Percentiles rank a stretch among this genome's conserved stretches.
Evolutionary conservation across 2,113 vertebrate genomes (phyloP).

Genomic region (Sitta europaea): DNA sequence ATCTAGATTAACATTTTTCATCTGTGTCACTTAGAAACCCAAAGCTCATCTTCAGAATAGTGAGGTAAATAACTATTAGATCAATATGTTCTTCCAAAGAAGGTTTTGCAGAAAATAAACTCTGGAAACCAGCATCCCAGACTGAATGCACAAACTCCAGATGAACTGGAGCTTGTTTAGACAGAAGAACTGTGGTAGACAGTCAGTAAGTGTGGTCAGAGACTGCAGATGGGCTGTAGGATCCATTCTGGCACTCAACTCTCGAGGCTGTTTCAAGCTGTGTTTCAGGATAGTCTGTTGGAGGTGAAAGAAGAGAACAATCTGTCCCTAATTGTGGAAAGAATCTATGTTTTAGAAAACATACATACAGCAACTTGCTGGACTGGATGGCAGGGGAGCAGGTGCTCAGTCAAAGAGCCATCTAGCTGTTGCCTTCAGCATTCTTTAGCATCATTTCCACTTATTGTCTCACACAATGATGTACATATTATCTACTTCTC

Average conservation of each 20-base stretch:
- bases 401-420: neutral
- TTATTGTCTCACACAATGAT: neutral
- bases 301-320: neutral
- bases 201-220: neutral
- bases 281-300: neutral
- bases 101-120: neutral
- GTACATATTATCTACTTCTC: neutral
- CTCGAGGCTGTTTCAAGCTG: neutral
- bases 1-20: neutral
- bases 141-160: neutral
- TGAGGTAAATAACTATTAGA: neutral
- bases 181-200: neutral
- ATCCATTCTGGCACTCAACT: neutral
- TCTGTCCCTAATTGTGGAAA: neutral
- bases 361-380: neutral
- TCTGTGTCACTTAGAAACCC: neutral
- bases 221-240: neutral
- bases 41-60: neutral
- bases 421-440: neutral
- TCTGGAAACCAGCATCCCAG: neutral
- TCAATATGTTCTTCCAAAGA: neutral
- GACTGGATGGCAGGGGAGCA: neutral
- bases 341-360: neutral
- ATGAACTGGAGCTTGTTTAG: neutral
- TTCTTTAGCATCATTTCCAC: neutral